phyloP scores from a whole-genome alignment of 2,888 invertebrate species.

The Cyaniris semiargus region DNA sequence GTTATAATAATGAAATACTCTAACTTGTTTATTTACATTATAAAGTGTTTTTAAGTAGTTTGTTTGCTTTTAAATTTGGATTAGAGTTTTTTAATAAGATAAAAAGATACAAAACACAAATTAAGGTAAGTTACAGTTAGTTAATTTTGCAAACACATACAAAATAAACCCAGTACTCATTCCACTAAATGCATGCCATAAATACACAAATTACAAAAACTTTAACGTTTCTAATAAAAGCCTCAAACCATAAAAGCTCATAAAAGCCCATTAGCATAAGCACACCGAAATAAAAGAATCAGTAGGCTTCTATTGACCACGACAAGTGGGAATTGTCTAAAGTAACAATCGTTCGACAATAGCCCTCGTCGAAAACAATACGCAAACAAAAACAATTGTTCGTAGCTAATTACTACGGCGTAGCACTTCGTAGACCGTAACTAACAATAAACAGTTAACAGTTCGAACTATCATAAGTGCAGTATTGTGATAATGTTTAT shows the following conservation, averaged over 20 bases:
- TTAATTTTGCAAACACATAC: neutral
- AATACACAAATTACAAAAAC: neutral
- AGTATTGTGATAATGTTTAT: conserved; percentile 51
- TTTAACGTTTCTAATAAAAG: neutral
- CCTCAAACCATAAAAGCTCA: neutral
- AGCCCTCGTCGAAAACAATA: neutral
- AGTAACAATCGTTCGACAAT: neutral
- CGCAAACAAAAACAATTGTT: conserved; percentile 30
- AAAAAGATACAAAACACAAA: neutral
- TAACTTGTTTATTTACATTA: conserved; percentile 5
- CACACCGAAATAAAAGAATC: neutral
- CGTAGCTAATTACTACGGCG: conserved; percentile 46
- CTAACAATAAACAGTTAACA: conserved; percentile 15
- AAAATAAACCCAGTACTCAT: neutral
- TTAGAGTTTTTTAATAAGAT: neutral
- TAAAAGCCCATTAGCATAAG: neutral
- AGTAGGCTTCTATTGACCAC: neutral
- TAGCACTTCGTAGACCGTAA: conserved; percentile 35
- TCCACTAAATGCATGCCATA: neutral
- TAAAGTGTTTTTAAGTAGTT: neutral
- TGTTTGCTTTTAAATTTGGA: neutral
- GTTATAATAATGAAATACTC: neutral
- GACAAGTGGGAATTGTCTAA: neutral
- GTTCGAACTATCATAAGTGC: conserved; percentile 31
- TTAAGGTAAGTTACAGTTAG: too few relatives aligned